Base-by-base conservation (phyloP, 2,888 invertebrate species). In the Habrosyne pyritoides region DNA sequence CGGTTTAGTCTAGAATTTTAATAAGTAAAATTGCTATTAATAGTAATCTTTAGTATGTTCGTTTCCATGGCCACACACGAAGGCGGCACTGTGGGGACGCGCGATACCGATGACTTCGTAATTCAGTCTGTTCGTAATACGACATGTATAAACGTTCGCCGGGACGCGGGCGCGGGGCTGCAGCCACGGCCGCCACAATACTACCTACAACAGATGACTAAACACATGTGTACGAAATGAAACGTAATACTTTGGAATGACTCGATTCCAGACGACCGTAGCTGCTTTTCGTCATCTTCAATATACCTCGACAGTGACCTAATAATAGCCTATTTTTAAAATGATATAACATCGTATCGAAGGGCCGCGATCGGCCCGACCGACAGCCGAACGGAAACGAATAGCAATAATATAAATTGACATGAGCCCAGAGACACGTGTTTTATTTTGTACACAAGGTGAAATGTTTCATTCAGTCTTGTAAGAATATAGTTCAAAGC, bases 381-480 rank as follows among this genome's bases (percentile, higher is more conserved):
- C 57, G 61, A 68, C 60, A 59, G 76, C 73, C 69, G 56, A 65
- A 67, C 69, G 77, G 69, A 52, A 47, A 26, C 69, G 75, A 75
- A 72, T 67, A 59, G 71, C 73, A 72, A 69, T 54, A 69, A 70
- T 77, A 76, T 69, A 83, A 90, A 91, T 90, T 91, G 91, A 91
- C 91, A 84, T 73, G 79, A 81, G 81, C 78, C 83, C 84, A 73
- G 77, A 84, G 78, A 71, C 79, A 75, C 75, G 74, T 71, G 64
- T 73, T n/a, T 58, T 48, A 50, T 53, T 74, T 75, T 77, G 78
- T 81, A 84, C 83, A 81, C 79, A 74, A 82, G 81, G 82, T 86
- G 87, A 86, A 83, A 86, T 84, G 86, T 88, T 81, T 76, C 86
- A 77, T 82, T 91, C 91, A 91, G 91, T 91, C 91, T 90, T 89